Conservation (phyloP, 2,113 vertebrate genomes). For the Tetrax tetrax region DNA sequence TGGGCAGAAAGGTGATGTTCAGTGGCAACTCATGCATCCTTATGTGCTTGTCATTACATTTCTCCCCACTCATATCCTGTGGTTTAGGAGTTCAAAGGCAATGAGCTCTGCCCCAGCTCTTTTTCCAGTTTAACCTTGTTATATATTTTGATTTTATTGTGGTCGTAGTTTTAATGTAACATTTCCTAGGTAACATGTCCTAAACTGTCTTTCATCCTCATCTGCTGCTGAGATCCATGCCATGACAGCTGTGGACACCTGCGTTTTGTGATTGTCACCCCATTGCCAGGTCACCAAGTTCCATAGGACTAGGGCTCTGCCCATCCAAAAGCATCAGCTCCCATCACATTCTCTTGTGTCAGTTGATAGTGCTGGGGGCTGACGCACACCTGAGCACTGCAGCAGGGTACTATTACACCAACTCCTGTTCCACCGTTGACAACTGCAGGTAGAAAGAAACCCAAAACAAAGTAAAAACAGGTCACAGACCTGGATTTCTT, state of each 20-base stretch:
- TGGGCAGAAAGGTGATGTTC: background rate
- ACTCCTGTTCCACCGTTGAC: background rate
- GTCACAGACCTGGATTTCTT: background rate
- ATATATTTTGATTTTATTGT: background rate
- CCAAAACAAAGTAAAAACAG: background rate
- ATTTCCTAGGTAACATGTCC: background rate
- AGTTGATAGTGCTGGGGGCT: background rate
- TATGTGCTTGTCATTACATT: background rate
- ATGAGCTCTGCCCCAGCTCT: background rate
- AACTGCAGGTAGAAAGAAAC: background rate
- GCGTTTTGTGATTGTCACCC: background rate
- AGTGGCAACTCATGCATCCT: background rate
- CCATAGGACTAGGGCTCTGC: background rate
- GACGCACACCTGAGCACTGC: background rate
- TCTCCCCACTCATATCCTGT: background rate
- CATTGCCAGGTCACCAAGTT: background rate
- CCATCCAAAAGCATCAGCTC: background rate
- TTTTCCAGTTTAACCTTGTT: background rate
- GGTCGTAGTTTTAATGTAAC: background rate
- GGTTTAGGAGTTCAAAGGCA: background rate
- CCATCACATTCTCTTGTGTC: background rate
- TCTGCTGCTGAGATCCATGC: background rate
- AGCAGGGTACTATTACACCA: background rate
- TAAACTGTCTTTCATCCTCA: background rate
- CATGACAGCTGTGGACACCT: background rate